Evolutionary conservation across 2,113 vertebrate genomes (phyloP).

Genomic region (Nanger granti): DNA sequence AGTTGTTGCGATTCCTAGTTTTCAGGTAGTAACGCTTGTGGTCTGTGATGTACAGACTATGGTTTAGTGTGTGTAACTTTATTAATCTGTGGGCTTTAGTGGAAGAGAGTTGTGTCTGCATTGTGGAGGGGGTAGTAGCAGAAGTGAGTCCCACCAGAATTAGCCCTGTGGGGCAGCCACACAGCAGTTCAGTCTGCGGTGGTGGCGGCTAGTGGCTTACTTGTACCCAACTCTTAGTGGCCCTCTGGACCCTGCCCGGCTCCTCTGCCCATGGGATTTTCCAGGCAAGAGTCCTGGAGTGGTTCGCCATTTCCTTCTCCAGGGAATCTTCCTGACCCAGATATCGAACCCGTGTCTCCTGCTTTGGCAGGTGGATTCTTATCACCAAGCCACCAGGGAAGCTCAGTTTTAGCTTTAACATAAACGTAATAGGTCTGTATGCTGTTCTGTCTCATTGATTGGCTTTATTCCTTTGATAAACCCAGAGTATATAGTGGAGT

Average conservation of each 20-base stretch:
- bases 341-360: not conserved
- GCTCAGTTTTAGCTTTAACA: not conserved
- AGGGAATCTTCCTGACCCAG: not conserved
- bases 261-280: not conserved
- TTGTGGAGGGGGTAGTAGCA: not conserved
- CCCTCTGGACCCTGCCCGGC: not conserved
- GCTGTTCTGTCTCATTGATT: not conserved
- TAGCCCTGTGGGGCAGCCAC: not conserved
- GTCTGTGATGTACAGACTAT: not conserved
- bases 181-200: not conserved
- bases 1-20: not conserved
- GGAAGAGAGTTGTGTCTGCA: not conserved
- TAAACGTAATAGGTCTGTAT: not conserved
- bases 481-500: not conserved
- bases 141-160: not conserved
- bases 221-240: not conserved
- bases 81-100: not conserved
- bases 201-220: not conserved
- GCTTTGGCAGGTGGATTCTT: not conserved
- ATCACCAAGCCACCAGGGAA: not conserved
- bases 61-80: not conserved
- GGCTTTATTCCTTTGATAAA: not conserved
- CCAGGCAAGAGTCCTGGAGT: not conserved
- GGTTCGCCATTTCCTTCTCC: not conserved
- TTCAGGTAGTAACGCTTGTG: not conserved